Percentiles rank a stretch among this genome's conserved stretches.
phyloP scores from a whole-genome alignment of 1,140 invertebrate genomes.

The Anoplolepis gracilipes region DNA sequence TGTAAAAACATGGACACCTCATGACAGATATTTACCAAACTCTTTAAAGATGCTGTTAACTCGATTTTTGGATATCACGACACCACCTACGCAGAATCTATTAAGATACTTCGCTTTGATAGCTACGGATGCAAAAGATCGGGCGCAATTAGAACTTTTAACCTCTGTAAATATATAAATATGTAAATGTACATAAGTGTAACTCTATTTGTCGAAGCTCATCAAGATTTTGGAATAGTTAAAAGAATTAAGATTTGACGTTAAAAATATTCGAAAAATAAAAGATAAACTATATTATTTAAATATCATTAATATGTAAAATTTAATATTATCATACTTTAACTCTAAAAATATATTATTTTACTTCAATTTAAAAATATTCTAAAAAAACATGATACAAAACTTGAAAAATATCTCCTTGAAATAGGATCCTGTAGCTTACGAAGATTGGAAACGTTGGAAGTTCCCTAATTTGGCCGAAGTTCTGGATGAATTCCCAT shows the following conservation, averaged over 20 bases:
- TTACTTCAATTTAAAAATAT: not conserved
- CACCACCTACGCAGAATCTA: slow-evolving; percentile 95
- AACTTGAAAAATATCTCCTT: not conserved
- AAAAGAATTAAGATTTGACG: not conserved
- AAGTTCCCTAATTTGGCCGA: slow-evolving; percentile 94
- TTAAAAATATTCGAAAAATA: not conserved
- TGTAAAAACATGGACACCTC: slow-evolving; percentile 93
- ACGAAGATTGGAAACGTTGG: slow-evolving; percentile 97
- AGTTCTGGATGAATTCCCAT: slow-evolving; percentile 95
- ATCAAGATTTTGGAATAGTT: slow-evolving; percentile 26
- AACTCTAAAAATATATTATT: too few relatives aligned
- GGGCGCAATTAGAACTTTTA: slow-evolving; percentile 90
- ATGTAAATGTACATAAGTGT: slow-evolving; percentile 41
- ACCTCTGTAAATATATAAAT: slow-evolving; percentile 89
- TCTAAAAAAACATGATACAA: slow-evolving; percentile 15
- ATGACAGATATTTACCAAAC: slow-evolving; percentile 93
- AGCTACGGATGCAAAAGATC: slow-evolving; percentile 91
- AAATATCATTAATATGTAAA: too few relatives aligned
- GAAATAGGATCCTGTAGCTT: slow-evolving; percentile 93
- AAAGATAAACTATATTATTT: too few relatives aligned
- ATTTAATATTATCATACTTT: too few relatives aligned
- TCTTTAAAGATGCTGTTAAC: slow-evolving; percentile 92
- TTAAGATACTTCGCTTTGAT: slow-evolving; percentile 93
- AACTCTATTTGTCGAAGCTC: not conserved
- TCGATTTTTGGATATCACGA: slow-evolving; percentile 96